Conservation (phyloP, 2,113 vertebrate genomes). For the Pangasianodon gigas region DNA sequence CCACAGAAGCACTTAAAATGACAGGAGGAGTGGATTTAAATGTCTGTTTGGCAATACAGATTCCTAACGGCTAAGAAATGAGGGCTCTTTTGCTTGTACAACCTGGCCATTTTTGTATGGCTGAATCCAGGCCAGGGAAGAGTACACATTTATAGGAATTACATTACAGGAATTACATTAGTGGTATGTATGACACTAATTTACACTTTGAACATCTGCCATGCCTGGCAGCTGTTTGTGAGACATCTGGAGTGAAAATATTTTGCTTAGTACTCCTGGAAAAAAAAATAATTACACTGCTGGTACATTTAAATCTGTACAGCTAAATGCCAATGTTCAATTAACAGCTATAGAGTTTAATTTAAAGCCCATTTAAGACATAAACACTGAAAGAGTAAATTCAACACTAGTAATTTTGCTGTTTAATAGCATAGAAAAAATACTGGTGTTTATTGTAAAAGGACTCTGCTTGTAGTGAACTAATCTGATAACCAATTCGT, state of each 20-base stretch:
- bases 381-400: not conserved
- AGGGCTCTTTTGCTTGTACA: constrained; percentile 46
- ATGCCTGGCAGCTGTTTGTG: constrained; percentile 42
- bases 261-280: constrained; percentile 32
- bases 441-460: not conserved
- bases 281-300: not conserved
- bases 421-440: not conserved
- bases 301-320: constrained; percentile 23
- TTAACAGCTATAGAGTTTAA: not conserved
- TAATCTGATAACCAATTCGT: not conserved
- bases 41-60: constrained; percentile 62
- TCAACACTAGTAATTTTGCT: not conserved
- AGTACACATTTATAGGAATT: constrained; percentile 50
- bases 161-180: constrained; percentile 54
- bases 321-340: too few species aligned
- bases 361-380: not conserved
- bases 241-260: constrained; percentile 44
- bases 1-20: constrained; percentile 76
- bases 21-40: constrained; percentile 76
- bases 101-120: constrained; percentile 49
- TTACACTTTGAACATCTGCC: constrained; percentile 48
- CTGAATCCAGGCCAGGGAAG: constrained; percentile 51
- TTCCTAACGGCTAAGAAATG: constrained; percentile 50
- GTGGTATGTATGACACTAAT: constrained; percentile 45
- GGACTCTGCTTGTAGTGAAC: not conserved